Base-by-base conservation (phyloP, 2,113 vertebrate species). In the Gobiocypris rarus region DNA sequence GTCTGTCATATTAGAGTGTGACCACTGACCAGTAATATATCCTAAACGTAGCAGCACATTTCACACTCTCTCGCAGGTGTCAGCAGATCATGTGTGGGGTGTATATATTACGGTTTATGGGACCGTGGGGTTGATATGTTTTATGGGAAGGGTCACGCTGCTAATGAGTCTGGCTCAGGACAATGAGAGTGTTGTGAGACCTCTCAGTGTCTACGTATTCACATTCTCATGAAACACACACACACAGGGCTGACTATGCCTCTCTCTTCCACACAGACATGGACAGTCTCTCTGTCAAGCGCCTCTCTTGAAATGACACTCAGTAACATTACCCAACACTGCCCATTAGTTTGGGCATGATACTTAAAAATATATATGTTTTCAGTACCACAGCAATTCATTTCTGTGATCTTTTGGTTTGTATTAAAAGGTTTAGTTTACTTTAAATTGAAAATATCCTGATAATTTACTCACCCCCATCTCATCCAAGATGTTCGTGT, bases 131-230 rank as follows among this genome's bases (percentile, higher is more conserved):
- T 78, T 75, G 76, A 80, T 78, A 75, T 81, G 58, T 58, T 81
- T 86, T 75, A 81, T 65, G 59, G 50, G 50, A 17, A 26, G 69
- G 58, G 71, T 63, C 69, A 63, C n/a, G 14, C 58, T 38, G 45
- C 76, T 86, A 86, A 83, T 83, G 82, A 86, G 81, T 67, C 17
- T 75, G 26, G 28, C 31, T 65, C 26, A 43, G 70, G 69, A 86
- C 85, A 86, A 86, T 81, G 71, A 70, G 45, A 84, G 48, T 75
- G 78, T 71, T 84, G 82, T 86, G 83, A 38, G 75, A 56, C 41
- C 28, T 77, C 50, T 22, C 74, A 34, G 26, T 59, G 50, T 73
- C 74, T 78, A 31, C 24, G 5, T 56, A 43, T 77, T 19, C 52
- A 65, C 78, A 58, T 43, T 54, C 38, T 45, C 28, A 43, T 58